Percentiles rank a stretch among this genome's conserved stretches.
Evolutionary conservation across 23 tunicate species (phyloP).

Genomic region (Trididemnum nubilum): DNA sequence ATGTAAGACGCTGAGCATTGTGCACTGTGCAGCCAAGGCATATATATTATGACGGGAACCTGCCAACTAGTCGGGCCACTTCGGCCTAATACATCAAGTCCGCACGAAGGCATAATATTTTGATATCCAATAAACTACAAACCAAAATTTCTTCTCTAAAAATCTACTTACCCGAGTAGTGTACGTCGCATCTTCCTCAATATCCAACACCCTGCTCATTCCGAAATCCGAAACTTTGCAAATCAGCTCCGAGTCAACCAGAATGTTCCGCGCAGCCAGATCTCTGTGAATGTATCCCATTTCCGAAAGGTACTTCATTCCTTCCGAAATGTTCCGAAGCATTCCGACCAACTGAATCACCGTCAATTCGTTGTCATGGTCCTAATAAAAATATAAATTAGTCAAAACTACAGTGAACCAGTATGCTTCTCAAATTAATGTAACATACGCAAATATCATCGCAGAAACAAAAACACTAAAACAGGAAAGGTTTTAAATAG

Average conservation of each 20-base stretch:
- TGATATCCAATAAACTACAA: too few species aligned
- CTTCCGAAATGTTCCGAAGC: constrained; percentile 87
- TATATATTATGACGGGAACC: too few species aligned
- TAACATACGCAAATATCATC: neutral
- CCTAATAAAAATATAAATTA: constrained; percentile 47
- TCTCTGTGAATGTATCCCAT: constrained; percentile 99
- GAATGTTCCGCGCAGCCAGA: constrained; percentile 84
- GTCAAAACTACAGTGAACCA: neutral
- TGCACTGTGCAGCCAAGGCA: too few species aligned
- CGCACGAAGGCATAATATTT: too few species aligned
- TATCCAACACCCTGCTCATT: constrained; percentile 81
- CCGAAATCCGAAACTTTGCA: constrained; percentile 99
- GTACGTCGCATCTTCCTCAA: constrained; percentile 78
- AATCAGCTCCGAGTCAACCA: constrained; percentile 77
- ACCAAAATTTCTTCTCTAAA: neutral
- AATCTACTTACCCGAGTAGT: constrained; percentile 64
- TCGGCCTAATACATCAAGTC: too few species aligned
- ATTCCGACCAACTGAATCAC: constrained; percentile 86
- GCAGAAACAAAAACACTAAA: neutral
- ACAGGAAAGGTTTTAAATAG: too few species aligned
- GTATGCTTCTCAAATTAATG: too few species aligned
- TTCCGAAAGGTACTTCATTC: constrained; percentile 96
- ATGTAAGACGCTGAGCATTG: too few species aligned
- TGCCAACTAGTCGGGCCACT: too few species aligned
- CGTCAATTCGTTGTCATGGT: constrained; percentile 75